Base-by-base conservation (phyloP, 2,888 invertebrate genomes). In the Autographa gamma region DNA sequence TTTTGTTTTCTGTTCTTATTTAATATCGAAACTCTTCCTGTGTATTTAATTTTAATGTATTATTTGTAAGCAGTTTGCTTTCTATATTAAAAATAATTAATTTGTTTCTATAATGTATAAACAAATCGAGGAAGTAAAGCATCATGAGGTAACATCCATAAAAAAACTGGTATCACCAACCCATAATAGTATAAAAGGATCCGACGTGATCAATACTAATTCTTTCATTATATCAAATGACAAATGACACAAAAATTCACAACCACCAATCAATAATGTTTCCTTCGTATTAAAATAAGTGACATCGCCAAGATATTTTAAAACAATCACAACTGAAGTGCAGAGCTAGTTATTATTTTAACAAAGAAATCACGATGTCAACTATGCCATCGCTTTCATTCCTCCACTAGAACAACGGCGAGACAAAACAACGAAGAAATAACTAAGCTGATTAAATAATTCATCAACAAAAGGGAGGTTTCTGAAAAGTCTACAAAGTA, bases 1-100 rank as follows among this genome's bases (percentile, higher is more conserved):
- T 71, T 78, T 74, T 67, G 70, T 76, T 74, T 80, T 71, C 62
- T 68, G 58, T 54, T 72, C n/a, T n/a, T 48, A n/a, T 48, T 48
- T 48, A 67, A 63, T 67, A 48, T 32, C 11, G 56, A 31, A 32
- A 4, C n/a, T 48, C 7, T 7, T 48, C n/a, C 7, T 16, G 7
- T 48, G n/a, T 48, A 48, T 48, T 48, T 5, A 60, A 60, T 18
- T 63, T 58, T n/a, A 18, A 52, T 52, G 9, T 52, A 3, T n/a
- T 52, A 52, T 48, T 48, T 8, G 4, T 48, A 8, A 34, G 34
- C 34, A 43, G 9, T 43, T 43, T 25, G 25, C 25, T 25, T 25
- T 25, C 25, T 25, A 25, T 25, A 25, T 25, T 25, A 25, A 25
- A 25, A 25, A 43, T 14, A 14, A 43, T 43, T 8, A 11, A 4